Percentiles rank a stretch among this genome's conserved stretches.
Evolutionary conservation across 2,888 invertebrate species (phyloP).

Genomic region (Biston stratarius): DNA sequence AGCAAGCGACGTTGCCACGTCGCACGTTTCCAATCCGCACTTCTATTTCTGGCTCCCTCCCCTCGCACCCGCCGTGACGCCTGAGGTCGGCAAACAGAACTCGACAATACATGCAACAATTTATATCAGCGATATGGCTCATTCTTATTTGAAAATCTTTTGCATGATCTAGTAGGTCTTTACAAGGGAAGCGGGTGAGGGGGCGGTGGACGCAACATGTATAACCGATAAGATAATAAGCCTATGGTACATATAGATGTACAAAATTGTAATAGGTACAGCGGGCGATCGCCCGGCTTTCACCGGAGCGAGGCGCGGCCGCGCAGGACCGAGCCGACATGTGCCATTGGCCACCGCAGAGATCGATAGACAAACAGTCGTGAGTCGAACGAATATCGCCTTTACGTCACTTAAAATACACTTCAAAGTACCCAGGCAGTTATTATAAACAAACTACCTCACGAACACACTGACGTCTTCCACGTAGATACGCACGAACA

Average conservation of each 20-base stretch:
- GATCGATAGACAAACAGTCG: conserved; percentile 88
- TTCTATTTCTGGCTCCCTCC: conserved; percentile 81
- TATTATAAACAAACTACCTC: conserved; percentile 88
- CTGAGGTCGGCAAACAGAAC: conserved; percentile 74
- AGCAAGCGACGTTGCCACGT: conserved; percentile 84
- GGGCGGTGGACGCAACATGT: conserved; percentile 56
- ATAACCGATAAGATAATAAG: conserved; percentile 72
- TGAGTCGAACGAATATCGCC: conserved; percentile 82
- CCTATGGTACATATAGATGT: conserved; percentile 59
- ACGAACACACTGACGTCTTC: conserved; percentile 76
- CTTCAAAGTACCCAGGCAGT: conserved; percentile 69
- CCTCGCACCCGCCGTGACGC: conserved; percentile 66
- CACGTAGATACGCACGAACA: conserved; percentile 75
- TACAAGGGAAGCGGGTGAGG: conserved; percentile 47
- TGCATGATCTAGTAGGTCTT: conserved; percentile 68
- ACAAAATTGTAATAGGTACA: conserved; percentile 56
- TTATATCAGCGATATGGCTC: conserved; percentile 61
- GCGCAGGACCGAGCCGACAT: conserved; percentile 85
- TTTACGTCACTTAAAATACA: conserved; percentile 69
- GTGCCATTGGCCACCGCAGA: conserved; percentile 87
- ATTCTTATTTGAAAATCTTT: conserved; percentile 66
- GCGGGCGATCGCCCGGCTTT: conserved; percentile 77
- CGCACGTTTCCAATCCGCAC: conserved; percentile 77
- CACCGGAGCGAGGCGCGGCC: conserved; percentile 79
- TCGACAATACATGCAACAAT: conserved; percentile 78